These are phyloP conservation scores for Cynocephalus volans DNA, from an alignment of 2,113 vertebrate species.

Conservation along the genomic window DNA sequence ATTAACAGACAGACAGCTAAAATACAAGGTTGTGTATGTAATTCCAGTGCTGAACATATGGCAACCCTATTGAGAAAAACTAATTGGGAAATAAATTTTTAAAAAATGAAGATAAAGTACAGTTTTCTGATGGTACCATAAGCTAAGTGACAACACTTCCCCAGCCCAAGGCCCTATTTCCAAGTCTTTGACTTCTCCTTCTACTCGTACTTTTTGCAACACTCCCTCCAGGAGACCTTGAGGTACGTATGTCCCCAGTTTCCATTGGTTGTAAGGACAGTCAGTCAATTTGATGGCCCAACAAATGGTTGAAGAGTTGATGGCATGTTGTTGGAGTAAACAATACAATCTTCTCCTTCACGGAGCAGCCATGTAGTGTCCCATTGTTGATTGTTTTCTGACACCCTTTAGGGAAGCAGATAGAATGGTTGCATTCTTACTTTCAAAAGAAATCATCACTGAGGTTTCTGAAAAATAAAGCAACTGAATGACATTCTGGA, in stretches of 20 bases:
- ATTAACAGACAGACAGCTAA: background rate
- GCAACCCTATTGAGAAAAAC: constrained; percentile 36
- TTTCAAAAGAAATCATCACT: background rate
- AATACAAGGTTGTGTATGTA: background rate
- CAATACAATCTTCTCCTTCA: background rate
- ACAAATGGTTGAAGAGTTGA: background rate
- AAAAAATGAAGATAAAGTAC: background rate
- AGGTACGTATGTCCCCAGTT: background rate
- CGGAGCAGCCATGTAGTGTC: background rate
- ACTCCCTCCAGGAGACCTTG: background rate
- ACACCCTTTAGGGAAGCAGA: background rate
- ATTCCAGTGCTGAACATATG: constrained; percentile 33
- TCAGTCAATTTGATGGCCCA: background rate
- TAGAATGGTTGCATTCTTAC: background rate
- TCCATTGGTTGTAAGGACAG: background rate
- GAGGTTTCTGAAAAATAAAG: constrained; percentile 27
- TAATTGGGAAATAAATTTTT: constrained; percentile 51
- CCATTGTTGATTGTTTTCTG: background rate
- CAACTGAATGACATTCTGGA: background rate
- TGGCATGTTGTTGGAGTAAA: background rate
- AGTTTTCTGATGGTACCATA: background rate
- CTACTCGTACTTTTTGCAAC: background rate
- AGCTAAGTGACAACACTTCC: background rate
- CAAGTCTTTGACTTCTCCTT: background rate
- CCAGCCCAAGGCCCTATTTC: background rate